phyloP scores from a whole-genome alignment of 2,113 vertebrate species.

The Melanerpes formicivorus region DNA sequence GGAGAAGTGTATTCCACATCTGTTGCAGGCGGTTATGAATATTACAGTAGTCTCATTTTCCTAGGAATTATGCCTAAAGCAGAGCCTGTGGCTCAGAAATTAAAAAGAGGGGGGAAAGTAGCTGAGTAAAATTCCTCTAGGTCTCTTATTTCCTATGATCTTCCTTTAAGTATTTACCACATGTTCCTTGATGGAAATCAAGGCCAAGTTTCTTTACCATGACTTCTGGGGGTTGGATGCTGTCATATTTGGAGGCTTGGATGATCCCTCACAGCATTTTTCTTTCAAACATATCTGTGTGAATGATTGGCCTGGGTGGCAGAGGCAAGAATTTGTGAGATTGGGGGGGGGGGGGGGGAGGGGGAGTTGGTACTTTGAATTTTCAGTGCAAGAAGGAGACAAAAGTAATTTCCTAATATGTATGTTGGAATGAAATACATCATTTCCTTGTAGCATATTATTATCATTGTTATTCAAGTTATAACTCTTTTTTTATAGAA shows the following conservation, averaged over 20 bases:
- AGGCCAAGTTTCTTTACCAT: neutral
- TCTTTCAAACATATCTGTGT: neutral
- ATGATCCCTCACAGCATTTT: neutral
- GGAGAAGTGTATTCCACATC: slow-evolving; percentile 16
- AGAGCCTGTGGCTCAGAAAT: neutral
- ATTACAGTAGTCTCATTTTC: neutral
- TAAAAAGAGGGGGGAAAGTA: neutral
- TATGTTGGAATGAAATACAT: neutral
- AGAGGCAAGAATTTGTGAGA: neutral
- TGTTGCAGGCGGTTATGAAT: slow-evolving; percentile 12
- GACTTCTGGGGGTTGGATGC: neutral
- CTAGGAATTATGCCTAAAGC: slow-evolving; percentile 30
- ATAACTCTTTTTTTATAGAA: neutral
- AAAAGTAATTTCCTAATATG: accelerated
- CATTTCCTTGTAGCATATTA: neutral
- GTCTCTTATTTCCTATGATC: neutral
- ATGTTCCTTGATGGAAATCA: neutral
- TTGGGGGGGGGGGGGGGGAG: neutral
- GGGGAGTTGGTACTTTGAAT: neutral
- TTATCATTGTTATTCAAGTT: neutral
- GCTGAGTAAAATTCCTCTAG: neutral
- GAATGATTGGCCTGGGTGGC: neutral
- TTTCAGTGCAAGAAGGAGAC: neutral
- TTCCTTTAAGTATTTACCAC: neutral
- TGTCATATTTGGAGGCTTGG: neutral